Base-by-base conservation (phyloP, 2,888 invertebrate species). In the Theretra japonica region DNA sequence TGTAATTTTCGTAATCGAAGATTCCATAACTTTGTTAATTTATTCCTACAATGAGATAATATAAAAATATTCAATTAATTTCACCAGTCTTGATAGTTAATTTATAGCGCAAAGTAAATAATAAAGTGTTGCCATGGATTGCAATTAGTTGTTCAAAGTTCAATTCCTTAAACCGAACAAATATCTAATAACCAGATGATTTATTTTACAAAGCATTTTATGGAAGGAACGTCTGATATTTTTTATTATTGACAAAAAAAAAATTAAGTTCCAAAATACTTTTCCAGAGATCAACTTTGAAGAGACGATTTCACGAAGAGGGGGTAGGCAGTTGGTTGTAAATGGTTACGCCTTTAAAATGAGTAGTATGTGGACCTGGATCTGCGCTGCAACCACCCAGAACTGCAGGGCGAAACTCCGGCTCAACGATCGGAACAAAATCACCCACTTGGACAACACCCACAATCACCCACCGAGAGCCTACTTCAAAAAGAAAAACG, bases 321-420 rank as follows among this genome's bases (percentile, higher is more conserved):
- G 65, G 41, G 41, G 41, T 56, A 68, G 41, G 58, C 28, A 50
- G 28, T 25, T 50, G 70, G 60, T 58, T 23, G 33, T 48, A 4
- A 17, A 50, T 62, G 48, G 58, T 30, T 69, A 65, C 57, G 25
- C 60, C 3, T 69, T 69, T 33, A 30, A 69, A 57, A 69, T 19
- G 23, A 15, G 58, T 4, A 58, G 25, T n/a, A 58, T 25, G 19
- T 21, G 68, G 15, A 11, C 23, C 0, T 50, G 25, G 17, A 25
- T 25, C 41, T 68, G 68, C 25, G 68, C 50, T 2, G 41, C 48
- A 11, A 50, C 68, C 48, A 48, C 41, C 17, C 41, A 41, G 50
- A 48, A 48, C 23, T 68, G 68, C 50, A 68, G 50, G 25, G 68
- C 68, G 25, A 68, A 68, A n/a, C 30, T 68, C 8, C 41, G 17